phyloP scores from a whole-genome alignment of 1,140 invertebrate genomes.

The Leptestheria dahalacensis region DNA sequence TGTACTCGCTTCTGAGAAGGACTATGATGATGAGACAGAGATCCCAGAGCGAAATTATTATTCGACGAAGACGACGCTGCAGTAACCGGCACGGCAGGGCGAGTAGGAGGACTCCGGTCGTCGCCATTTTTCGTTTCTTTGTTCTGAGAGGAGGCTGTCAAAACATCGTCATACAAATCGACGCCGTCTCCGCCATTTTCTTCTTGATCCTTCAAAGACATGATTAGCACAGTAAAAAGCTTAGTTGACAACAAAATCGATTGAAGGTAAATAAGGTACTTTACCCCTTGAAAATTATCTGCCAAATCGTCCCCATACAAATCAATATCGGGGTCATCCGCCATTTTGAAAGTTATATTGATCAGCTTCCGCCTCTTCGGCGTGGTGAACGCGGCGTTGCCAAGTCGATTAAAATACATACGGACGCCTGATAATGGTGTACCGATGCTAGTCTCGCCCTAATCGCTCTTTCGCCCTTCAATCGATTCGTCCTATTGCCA shows the following conservation, averaged over 20 bases:
- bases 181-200: conserved; percentile 71
- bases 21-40: conserved; percentile 25
- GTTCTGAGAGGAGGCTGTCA: conserved; percentile 48
- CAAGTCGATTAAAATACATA: neutral
- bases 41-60: neutral
- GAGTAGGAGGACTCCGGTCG: conserved; percentile 2
- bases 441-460: too few relatives aligned
- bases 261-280: conserved; percentile 18
- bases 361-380: neutral
- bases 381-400: neutral
- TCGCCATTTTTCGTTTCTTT: conserved; percentile 8
- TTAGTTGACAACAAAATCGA: conserved; percentile 5
- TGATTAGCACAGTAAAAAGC: conserved; percentile 13
- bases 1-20: conserved; percentile 64
- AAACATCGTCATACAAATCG: conserved; percentile 93
- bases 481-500: too few relatives aligned
- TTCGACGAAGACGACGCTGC: neutral
- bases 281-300: conserved; percentile 79
- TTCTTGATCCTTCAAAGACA: conserved; percentile 36
- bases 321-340: conserved; percentile 89
- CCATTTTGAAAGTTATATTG: conserved; percentile 48
- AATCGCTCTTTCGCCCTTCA: too few relatives aligned
- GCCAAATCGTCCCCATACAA: conserved; percentile 91
- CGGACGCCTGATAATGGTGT: too few relatives aligned
- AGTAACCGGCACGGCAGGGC: neutral